Evolutionary conservation across 2,113 vertebrate species (phyloP).

Genomic region (Zosterops lateralis): DNA sequence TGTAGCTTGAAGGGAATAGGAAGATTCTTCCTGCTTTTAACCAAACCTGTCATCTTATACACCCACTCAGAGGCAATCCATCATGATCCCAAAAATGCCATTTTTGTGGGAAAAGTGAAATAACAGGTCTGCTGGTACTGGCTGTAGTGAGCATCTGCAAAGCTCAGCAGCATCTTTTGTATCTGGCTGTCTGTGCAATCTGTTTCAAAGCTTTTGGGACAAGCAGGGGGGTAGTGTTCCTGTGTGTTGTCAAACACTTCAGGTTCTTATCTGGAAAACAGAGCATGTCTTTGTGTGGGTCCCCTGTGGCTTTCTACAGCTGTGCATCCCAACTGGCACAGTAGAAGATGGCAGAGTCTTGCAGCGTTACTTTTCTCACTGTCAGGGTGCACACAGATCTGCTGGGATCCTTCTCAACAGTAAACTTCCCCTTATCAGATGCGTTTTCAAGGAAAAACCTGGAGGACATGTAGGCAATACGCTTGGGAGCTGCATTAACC

Average conservation of each 20-base stretch:
- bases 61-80: not conserved
- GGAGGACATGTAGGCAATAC: conserved; percentile 31
- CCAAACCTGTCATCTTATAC: not conserved
- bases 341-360: not conserved
- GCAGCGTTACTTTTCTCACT: not conserved
- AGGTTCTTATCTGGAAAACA: not conserved
- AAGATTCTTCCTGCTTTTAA: not conserved
- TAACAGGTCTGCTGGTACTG: not conserved
- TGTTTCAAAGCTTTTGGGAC: not conserved
- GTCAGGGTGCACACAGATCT: not conserved
- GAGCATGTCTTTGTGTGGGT: not conserved
- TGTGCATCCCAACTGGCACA: conserved; percentile 20
- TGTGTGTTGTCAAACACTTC: rapidly evolving
- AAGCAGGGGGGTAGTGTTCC: not conserved
- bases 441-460: not conserved
- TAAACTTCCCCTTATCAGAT: not conserved
- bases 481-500: not conserved
- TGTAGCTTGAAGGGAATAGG: not conserved
- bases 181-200: not conserved
- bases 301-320: not conserved
- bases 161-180: not conserved
- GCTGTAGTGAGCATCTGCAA: not conserved
- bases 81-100: not conserved
- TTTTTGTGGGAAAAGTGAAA: not conserved
- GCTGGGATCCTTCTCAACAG: not conserved